A percentile compares a stretch with the other conserved stretches of the same genome.
Conservation (phyloP, 2,888 invertebrate genomes). For the Lissonota sp. region DNA sequence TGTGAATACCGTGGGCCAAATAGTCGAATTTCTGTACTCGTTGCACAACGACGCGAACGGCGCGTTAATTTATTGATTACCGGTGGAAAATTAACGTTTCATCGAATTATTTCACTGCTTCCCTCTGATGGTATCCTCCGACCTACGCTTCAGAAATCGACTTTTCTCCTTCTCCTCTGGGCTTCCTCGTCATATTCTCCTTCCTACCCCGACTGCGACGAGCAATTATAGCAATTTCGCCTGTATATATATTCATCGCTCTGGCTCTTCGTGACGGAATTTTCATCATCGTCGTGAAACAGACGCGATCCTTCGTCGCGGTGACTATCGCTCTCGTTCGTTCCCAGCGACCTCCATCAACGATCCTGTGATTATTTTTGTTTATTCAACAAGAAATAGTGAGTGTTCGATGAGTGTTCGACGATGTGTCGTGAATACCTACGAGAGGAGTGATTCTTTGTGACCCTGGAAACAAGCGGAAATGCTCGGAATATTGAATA, state of each 20-base stretch:
- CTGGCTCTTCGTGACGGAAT: constrained; percentile 12
- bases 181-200: background rate
- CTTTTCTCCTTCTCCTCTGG: background rate
- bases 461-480: background rate
- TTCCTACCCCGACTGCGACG: constrained; percentile 15
- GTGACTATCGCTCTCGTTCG: constrained; percentile 2
- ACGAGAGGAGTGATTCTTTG: constrained; percentile 5
- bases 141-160: background rate
- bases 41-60: background rate
- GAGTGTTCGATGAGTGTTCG: background rate
- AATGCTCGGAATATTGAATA: constrained; percentile 7
- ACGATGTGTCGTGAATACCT: background rate
- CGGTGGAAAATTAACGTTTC: constrained; percentile 43
- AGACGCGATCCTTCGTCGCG: constrained; percentile 13
- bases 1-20: too few species aligned
- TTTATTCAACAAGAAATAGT: background rate
- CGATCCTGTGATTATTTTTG: background rate
- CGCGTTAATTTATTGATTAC: constrained; percentile 49
- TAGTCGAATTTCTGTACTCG: background rate
- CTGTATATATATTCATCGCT: background rate
- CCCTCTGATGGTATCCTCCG: constrained; percentile 3
- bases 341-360: background rate
- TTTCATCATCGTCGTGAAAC: constrained; percentile 34
- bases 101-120: constrained; percentile 32
- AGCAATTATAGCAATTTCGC: constrained; percentile 37